Conservation (phyloP, 2,797 vertebrate genomes). For the Rhinatrema bivittatum region DNA sequence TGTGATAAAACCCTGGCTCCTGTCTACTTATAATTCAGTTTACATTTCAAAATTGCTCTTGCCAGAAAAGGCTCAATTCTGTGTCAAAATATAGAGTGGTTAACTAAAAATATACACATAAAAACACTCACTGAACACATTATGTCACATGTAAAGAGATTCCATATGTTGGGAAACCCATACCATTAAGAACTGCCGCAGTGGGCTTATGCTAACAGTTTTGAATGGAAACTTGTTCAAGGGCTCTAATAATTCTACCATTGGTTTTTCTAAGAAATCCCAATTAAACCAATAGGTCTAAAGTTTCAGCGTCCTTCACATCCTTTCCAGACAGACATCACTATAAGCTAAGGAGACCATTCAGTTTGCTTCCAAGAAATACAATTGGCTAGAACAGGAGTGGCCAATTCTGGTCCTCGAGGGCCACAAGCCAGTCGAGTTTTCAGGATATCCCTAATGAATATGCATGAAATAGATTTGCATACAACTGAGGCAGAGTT, state of each 20-base stretch:
- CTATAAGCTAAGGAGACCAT: too few relatives aligned
- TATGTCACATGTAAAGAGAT: slow-evolving; percentile 46
- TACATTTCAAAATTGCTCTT: too few relatives aligned
- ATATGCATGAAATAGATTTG: too few relatives aligned
- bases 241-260: slow-evolving; percentile 21
- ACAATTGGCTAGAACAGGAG: too few relatives aligned
- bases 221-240: slow-evolving; percentile 8
- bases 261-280: slow-evolving; percentile 32
- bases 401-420: too few relatives aligned
- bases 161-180: slow-evolving; percentile 40
- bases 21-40: too few relatives aligned
- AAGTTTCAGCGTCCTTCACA: slow-evolving; percentile 30
- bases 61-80: too few relatives aligned
- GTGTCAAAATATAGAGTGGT: slow-evolving; percentile 35
- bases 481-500: too few relatives aligned
- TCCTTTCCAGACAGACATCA: slow-evolving; percentile 40
- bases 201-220: slow-evolving; percentile 42
- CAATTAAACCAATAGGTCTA: slow-evolving; percentile 32
- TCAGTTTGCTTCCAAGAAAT: too few relatives aligned
- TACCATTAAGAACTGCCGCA: slow-evolving; percentile 41
- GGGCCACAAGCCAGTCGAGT: too few relatives aligned
- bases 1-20: too few relatives aligned
- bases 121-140: slow-evolving; percentile 35
- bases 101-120: slow-evolving; percentile 44
- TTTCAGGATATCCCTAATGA: too few relatives aligned